These are phyloP conservation scores for Amphiura filiformis DNA, from an alignment of 35 echinoderm and acorn worm genomes.

Conservation along the genomic window DNA sequence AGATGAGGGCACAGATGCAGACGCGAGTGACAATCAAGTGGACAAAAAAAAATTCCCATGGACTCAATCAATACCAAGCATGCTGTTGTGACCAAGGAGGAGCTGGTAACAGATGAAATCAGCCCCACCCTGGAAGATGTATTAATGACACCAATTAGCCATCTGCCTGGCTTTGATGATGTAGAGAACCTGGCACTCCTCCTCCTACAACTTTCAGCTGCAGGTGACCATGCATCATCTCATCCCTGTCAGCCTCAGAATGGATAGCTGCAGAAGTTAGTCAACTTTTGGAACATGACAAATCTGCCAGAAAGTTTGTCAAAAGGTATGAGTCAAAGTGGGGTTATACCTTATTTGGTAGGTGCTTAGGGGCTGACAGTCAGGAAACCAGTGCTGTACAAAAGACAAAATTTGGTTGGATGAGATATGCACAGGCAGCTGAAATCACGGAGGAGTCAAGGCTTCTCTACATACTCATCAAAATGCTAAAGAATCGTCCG, in stretches of 20 bases:
- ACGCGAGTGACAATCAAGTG: background rate
- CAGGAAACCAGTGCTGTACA: slow-evolving; percentile 37
- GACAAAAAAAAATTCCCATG: slow-evolving; percentile 8
- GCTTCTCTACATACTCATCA: slow-evolving; percentile 35
- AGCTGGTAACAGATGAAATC: slow-evolving; percentile 35
- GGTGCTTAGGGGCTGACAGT: slow-evolving; percentile 15
- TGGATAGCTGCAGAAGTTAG: slow-evolving; percentile 21
- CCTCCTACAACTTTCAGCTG: slow-evolving; percentile 23
- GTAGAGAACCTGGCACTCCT: slow-evolving; percentile 39
- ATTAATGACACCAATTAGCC: slow-evolving; percentile 30
- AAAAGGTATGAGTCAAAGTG: slow-evolving; percentile 64
- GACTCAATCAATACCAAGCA: background rate
- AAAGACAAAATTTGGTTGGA: slow-evolving; percentile 59
- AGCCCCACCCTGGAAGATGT: slow-evolving; percentile 45
- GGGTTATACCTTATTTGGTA: slow-evolving; percentile 55
- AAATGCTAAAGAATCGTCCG: slow-evolving; percentile 52
- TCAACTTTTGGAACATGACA: slow-evolving; percentile 51
- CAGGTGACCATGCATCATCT: slow-evolving; percentile 37
- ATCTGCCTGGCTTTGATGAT: slow-evolving; percentile 45
- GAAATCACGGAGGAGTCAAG: slow-evolving; percentile 47
- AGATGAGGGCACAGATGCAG: slow-evolving; percentile 14
- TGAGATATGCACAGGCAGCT: slow-evolving; percentile 50
- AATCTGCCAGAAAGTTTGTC: slow-evolving; percentile 43
- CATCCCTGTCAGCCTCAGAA: slow-evolving; percentile 23
- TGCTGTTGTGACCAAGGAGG: slow-evolving; percentile 28